Percentiles rank a stretch among this genome's conserved stretches.
These are phyloP conservation scores for Ameiurus melas DNA, from an alignment of 2,113 vertebrate species.

Conservation along the genomic window DNA sequence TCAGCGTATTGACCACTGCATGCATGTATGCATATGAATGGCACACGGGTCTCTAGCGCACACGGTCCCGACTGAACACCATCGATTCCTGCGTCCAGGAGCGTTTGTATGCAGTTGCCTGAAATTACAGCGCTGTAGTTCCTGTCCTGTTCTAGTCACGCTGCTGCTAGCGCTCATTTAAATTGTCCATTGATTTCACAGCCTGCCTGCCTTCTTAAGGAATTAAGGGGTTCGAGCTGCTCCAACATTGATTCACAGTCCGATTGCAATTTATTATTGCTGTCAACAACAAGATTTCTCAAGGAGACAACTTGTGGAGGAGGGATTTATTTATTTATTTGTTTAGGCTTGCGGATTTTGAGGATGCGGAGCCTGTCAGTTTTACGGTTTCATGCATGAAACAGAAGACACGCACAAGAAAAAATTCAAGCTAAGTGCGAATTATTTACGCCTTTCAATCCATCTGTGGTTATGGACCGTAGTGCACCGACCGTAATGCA, in stretches of 20 bases:
- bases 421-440: neutral
- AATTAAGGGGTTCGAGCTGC: conserved; percentile 73
- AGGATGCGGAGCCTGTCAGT: neutral
- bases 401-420: neutral
- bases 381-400: neutral
- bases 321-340: neutral
- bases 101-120: conserved; percentile 58
- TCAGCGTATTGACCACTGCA: conserved; percentile 48
- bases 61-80: conserved; percentile 39
- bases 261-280: conserved; percentile 72
- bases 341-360: conserved; percentile 1
- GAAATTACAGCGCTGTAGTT: conserved; percentile 69
- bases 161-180: conserved; percentile 71
- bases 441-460: conserved; percentile 48
- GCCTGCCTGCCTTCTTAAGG: conserved; percentile 69
- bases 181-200: conserved; percentile 77
- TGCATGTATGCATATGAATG: conserved; percentile 37
- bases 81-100: conserved; percentile 62
- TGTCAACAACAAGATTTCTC: conserved; percentile 72
- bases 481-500: conserved; percentile 61
- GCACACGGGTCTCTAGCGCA: conserved; percentile 45
- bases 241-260: conserved; percentile 69
- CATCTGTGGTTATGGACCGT: conserved; percentile 53
- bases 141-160: conserved; percentile 67
- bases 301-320: conserved; percentile 66